Evolutionary conservation across 2,888 invertebrate species (phyloP), one percentile per base, ranked within the genome.

Genomic region (Leptinotarsa rubiginosa): DNA sequence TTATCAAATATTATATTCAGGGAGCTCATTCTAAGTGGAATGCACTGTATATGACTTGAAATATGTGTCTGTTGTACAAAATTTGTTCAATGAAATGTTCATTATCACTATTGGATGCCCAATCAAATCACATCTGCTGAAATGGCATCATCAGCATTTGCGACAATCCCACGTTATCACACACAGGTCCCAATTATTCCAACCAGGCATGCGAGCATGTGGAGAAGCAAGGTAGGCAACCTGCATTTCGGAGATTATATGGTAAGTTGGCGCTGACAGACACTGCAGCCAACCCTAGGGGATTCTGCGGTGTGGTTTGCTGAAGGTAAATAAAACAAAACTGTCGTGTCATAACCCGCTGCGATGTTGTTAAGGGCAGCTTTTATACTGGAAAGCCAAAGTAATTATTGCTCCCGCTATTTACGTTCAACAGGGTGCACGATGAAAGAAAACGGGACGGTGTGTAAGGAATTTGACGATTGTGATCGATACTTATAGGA

Each of bases 171-270:
- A 50, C 20, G 22, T 62, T 25, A 62, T 62, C 59, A 62, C 31
- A 25, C 22, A 10, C 62, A 25, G 16, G n/a, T 16, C 16, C 16
- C 31, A 62, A 62, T 31, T 31, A 16, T 41, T 41, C 18, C 5
- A 31, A 31, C n/a, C 62, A 56, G 56, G 68, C 16, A 62, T 50
- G 20, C 56, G 52, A 52, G 3, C 62, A 56, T 62, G 72, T 68
- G 54, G 68, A 66, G 59, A 18, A 65, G 31, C 49, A 47, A 70
- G 25, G 49, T 67, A 56, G 72, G 25, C 50, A 67, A 47, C 74
- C 74, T 74, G 70, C 67, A 70, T 70, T 65, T 70, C 64, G 5
- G 70, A 67, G 74, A 74, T 74, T 70, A 70, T 52, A 66, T 52
- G 70, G 70, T 49, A 65, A 70, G 69, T 70, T 74, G 74, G 50